A percentile compares a stretch with the other conserved stretches of the same genome.
Conservation (phyloP, 2,888 invertebrate species). For the Elegia similella region DNA sequence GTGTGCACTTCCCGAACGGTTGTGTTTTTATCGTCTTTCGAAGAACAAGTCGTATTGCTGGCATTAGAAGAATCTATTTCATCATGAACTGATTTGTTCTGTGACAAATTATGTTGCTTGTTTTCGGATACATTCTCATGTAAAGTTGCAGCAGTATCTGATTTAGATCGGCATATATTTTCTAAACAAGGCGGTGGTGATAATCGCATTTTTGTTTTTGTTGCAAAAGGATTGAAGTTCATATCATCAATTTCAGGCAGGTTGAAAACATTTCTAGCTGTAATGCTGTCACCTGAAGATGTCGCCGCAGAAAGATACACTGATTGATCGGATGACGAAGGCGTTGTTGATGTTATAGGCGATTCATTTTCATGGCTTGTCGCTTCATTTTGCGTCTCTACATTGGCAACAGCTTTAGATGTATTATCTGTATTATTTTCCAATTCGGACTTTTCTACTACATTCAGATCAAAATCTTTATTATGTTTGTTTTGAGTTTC, state of each 20-base stretch:
- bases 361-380: slow-evolving; percentile 15
- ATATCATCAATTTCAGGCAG: slow-evolving; percentile 64
- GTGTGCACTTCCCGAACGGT: slow-evolving; percentile 59
- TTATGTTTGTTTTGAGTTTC: not conserved
- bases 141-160: not conserved
- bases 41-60: slow-evolving; percentile 44
- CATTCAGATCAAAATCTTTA: not conserved
- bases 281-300: slow-evolving; percentile 43
- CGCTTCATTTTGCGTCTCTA: slow-evolving; percentile 11
- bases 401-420: slow-evolving; percentile 4
- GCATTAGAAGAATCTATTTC: slow-evolving; percentile 39
- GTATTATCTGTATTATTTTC: slow-evolving; percentile 7
- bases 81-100: slow-evolving; percentile 28
- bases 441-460: slow-evolving; percentile 5
- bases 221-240: slow-evolving; percentile 61
- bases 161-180: not conserved
- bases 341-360: slow-evolving; percentile 25
- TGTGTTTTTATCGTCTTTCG: slow-evolving; percentile 50
- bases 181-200: slow-evolving; percentile 38
- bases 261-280: slow-evolving; percentile 61
- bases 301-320: slow-evolving; percentile 45
- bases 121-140: slow-evolving; percentile 14
- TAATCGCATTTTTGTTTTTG: slow-evolving; percentile 52
- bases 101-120: slow-evolving; percentile 1
- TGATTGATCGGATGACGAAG: slow-evolving; percentile 51